phyloP scores from a whole-genome alignment of 2,113 vertebrate genomes.

The Phaethon lepturus region DNA sequence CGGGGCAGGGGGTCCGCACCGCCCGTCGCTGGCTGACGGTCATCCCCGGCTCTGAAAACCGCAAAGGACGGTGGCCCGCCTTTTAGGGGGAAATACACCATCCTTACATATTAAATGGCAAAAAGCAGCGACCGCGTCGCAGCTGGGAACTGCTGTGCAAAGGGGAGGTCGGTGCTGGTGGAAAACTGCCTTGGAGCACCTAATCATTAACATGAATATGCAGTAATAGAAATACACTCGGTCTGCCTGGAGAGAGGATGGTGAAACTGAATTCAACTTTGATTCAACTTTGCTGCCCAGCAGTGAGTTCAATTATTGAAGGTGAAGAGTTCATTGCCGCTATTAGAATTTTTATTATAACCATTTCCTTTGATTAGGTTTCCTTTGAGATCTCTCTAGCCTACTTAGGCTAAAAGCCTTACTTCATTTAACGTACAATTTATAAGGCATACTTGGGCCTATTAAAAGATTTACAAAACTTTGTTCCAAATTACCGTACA shows the following conservation, averaged over 20 bases:
- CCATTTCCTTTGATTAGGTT: background rate
- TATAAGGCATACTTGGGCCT: background rate
- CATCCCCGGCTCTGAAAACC: accelerated
- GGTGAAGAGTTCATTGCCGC: background rate
- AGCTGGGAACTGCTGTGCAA: background rate
- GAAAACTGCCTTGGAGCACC: background rate
- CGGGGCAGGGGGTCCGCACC: background rate
- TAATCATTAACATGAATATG: accelerated
- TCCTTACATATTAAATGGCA: too few relatives aligned
- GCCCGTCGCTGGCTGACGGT: too few relatives aligned
- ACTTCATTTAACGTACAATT: background rate
- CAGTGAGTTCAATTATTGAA: background rate
- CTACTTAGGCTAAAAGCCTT: background rate
- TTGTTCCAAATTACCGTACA: background rate
- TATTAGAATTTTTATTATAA: background rate
- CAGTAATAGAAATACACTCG: background rate
- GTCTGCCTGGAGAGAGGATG: background rate
- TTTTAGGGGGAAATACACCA: accelerated
- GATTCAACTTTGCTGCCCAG: background rate
- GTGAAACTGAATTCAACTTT: background rate
- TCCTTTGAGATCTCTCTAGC: background rate
- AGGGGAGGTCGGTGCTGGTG: accelerated
- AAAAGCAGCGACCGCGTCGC: background rate
- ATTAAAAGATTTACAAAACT: background rate
- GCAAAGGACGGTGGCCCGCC: accelerated